A percentile compares a stretch with the other conserved stretches of the same genome.
Evolutionary conservation across 2,888 invertebrate species (phyloP).

Genomic region (Cyaniris semiargus): DNA sequence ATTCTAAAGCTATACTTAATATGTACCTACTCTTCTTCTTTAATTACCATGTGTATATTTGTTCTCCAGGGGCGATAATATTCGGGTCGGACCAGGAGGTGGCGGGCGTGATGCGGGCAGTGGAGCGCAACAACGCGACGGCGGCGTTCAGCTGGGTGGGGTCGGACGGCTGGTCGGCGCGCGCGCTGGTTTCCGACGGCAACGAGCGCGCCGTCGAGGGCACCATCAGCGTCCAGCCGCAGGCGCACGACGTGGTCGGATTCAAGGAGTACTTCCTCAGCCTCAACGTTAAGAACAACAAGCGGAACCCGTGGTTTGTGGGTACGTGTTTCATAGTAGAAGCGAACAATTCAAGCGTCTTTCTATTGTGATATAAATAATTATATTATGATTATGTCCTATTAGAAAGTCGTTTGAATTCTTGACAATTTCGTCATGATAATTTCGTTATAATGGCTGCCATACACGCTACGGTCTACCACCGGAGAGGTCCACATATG

Average conservation of each 20-base stretch:
- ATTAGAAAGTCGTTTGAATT: no score
- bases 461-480: no score
- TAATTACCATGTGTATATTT: not conserved
- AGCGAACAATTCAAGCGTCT: no score
- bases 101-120: conserved; percentile 95
- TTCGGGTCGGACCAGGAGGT: conserved; percentile 98
- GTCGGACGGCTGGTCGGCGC: conserved; percentile 96
- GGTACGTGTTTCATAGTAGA: conserved; percentile 70
- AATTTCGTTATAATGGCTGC: no score
- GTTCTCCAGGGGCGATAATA: conserved; percentile 90
- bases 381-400: no score
- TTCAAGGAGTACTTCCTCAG: conserved; percentile 93
- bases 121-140: conserved; percentile 89
- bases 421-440: no score
- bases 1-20: no score
- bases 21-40: no score
- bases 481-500: no score
- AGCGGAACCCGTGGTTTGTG: conserved; percentile 96
- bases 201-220: conserved; percentile 88
- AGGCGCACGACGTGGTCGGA: conserved; percentile 92
- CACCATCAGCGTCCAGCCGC: conserved; percentile 95
- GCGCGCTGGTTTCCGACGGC: conserved; percentile 90
- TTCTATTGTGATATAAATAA: no score
- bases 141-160: conserved; percentile 97
- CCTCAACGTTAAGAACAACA: conserved; percentile 92